Conservation (phyloP, 2,113 vertebrate genomes). For the Pelecanus crispus region DNA sequence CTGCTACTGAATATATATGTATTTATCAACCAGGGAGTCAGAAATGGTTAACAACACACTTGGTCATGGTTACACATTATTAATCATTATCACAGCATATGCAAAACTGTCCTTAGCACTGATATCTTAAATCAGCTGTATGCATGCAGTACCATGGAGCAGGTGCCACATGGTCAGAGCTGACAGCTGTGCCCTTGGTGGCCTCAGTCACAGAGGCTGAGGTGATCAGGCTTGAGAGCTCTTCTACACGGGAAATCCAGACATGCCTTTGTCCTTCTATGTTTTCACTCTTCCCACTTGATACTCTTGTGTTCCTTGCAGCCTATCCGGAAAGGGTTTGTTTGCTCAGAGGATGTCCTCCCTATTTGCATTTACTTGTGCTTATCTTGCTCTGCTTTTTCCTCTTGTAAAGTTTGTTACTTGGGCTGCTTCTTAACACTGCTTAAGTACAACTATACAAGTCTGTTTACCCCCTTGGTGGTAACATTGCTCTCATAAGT, state of each 20-base stretch:
- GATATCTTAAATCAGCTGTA: too few relatives aligned
- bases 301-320: neutral
- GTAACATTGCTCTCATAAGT: neutral
- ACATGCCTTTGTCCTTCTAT: neutral
- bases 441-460: neutral
- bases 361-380: neutral
- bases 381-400: neutral
- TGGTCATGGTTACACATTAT: neutral
- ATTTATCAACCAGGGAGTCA: neutral
- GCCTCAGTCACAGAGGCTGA: neutral
- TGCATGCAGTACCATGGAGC: fast-evolving
- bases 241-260: neutral
- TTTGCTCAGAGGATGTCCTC: neutral
- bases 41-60: neutral
- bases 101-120: neutral
- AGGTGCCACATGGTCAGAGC: neutral
- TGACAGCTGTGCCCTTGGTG: neutral
- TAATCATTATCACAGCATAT: neutral
- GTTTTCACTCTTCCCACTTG: neutral
- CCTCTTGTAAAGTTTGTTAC: neutral
- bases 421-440: neutral
- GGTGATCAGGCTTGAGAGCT: neutral
- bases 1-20: neutral
- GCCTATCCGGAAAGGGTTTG: neutral
- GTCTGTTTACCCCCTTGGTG: neutral